Conservation (phyloP, 2,113 vertebrate genomes). For the Nothobranchius kuhntae region DNA sequence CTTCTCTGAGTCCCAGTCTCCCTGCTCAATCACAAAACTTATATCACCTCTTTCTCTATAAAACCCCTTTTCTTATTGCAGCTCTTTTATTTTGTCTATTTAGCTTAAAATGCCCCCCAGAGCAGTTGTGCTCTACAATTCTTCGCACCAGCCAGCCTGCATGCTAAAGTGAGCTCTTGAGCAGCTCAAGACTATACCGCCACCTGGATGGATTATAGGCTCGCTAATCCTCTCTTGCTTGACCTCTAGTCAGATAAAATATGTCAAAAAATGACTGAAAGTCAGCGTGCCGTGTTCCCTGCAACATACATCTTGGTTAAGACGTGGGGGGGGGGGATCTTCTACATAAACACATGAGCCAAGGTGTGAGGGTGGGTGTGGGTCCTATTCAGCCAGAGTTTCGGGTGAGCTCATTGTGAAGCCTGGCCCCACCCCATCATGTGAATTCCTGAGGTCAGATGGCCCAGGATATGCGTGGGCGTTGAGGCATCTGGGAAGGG, state of each 20-base stretch:
- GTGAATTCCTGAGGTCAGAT: too few relatives aligned
- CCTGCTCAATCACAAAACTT: constrained; percentile 78
- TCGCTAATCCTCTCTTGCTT: constrained; percentile 61
- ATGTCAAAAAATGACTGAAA: constrained; percentile 43
- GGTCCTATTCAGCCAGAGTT: too few relatives aligned
- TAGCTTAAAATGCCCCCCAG: constrained; percentile 70
- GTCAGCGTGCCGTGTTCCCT: constrained; percentile 34
- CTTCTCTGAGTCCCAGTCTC: constrained; percentile 66
- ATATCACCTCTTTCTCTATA: constrained; percentile 71
- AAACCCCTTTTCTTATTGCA: constrained; percentile 59
- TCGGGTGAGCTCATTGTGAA: too few relatives aligned
- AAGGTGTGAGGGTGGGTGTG: too few relatives aligned
- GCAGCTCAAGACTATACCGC: constrained; percentile 50
- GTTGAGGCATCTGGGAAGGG: too few relatives aligned
- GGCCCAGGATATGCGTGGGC: too few relatives aligned
- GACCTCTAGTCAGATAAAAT: constrained; percentile 63
- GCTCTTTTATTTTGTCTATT: constrained; percentile 76
- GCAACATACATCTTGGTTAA: constrained; percentile 40
- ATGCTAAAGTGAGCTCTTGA: constrained; percentile 65
- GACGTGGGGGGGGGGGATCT: background rate
- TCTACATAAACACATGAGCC: too few relatives aligned
- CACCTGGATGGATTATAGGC: constrained; percentile 61
- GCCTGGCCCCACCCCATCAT: too few relatives aligned
- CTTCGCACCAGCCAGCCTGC: constrained; percentile 51
- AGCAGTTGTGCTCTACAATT: constrained; percentile 62